These are phyloP conservation scores for Harpagus bidentatus DNA, from an alignment of 2,113 vertebrate genomes.

Conservation along the genomic window DNA sequence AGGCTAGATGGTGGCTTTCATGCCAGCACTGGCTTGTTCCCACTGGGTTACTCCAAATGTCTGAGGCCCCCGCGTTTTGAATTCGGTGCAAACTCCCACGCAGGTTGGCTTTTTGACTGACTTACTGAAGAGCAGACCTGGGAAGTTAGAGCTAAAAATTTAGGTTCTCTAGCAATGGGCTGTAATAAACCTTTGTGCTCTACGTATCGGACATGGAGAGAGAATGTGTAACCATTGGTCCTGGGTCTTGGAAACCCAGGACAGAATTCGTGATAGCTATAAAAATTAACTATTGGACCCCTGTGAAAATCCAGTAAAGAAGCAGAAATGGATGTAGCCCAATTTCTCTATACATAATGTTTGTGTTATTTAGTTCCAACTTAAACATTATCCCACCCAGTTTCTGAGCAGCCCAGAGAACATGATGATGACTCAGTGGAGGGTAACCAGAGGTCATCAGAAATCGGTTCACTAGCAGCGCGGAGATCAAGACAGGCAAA, in stretches of 20 bases:
- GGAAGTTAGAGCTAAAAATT: neutral
- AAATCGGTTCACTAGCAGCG: neutral
- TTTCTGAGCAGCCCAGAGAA: neutral
- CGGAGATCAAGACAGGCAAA: neutral
- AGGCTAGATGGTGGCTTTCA: neutral
- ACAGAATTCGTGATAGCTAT: neutral
- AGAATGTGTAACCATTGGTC: neutral
- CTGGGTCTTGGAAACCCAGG: neutral
- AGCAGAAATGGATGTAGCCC: neutral
- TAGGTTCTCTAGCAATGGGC: neutral
- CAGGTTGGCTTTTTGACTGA: neutral
- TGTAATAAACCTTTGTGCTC: neutral
- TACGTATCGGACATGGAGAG: rapidly evolving
- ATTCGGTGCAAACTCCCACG: neutral
- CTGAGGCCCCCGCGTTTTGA: neutral
- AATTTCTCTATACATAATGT: neutral
- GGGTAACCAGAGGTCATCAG: neutral
- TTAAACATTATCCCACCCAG: neutral
- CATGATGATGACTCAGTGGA: neutral
- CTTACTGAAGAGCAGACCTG: neutral
- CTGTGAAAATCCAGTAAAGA: neutral
- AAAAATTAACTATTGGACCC: neutral
- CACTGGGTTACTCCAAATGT: neutral
- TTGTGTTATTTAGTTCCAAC: neutral
- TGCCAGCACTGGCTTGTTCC: neutral